Evolutionary conservation across 1,140 invertebrate species (phyloP), one percentile per base, ranked within the genome.

Genomic region (Drosophila pruinosa): DNA sequence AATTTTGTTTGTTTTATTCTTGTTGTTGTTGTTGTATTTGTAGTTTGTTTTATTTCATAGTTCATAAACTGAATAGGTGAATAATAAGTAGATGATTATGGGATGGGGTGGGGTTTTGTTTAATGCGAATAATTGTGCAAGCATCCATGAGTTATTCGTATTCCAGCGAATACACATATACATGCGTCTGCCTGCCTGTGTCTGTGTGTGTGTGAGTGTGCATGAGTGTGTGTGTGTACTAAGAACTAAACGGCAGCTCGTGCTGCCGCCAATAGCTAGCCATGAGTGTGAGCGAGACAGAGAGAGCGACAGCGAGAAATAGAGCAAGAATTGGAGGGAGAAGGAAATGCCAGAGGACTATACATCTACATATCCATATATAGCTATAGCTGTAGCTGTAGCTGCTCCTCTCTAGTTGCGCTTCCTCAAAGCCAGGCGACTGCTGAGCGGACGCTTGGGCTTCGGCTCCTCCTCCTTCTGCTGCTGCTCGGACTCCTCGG

Each of bases 391-490:
- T n/a, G n/a, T n/a, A n/a, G n/a, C n/a, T n/a, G n/a, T n/a, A n/a
- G n/a, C n/a, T n/a, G n/a, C n/a, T 31, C 5, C 47, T n/a, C 8
- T 7, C 71, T 78, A 90, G 52, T 86, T 90, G 75, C 89, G 89
- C 61, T 89, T 90, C 70, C 89, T 78, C 70, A 90, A 75, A 54
- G 81, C 75, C 59, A 90, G 56, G 34, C 89, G 89, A 28, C 52
- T 59, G 22, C 64, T 65, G 14, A 88, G 67, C 21, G 89, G 81
- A 43, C 89, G 89, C 68, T 88, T 90, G 19, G 78, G 85, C 50
- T 90, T 90, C 19, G 78, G 43, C 50, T 86, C 82, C 74, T 90
- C 89, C 75, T 90, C 89, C 68, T 90, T 90, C 15, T 82, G 78
- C 48, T 90, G 78, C 47, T 88, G 86, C 54, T 90, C 89, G 12